Percentiles rank a stretch among this genome's conserved stretches.
Conservation (phyloP, 1,140 invertebrate genomes). For the Battus philenor region DNA sequence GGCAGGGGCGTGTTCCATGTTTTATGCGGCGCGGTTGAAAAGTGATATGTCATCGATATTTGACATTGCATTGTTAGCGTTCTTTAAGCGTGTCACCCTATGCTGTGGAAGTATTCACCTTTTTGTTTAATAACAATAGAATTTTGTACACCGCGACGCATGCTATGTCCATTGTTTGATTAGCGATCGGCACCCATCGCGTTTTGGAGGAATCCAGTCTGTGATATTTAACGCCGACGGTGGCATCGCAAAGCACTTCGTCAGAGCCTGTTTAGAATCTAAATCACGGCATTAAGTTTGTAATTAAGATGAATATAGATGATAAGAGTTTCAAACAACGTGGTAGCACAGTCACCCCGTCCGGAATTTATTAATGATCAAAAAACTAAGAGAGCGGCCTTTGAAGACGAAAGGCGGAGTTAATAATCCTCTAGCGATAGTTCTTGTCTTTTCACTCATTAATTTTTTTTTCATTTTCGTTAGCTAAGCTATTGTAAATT, state of each 20-base stretch:
- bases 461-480: too few species aligned
- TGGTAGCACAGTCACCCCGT: conserved; percentile 45
- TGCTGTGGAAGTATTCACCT: conserved; percentile 25
- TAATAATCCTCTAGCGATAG: conserved; percentile 6
- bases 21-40: conserved; percentile 25
- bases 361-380: conserved; percentile 42
- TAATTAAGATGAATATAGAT: conserved; percentile 71
- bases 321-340: conserved; percentile 60
- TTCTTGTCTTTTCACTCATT: too few species aligned
- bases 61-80: conserved; percentile 34
- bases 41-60: conserved; percentile 38
- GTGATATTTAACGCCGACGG: conserved; percentile 64
- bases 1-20: conserved; percentile 9
- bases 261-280: conserved; percentile 53
- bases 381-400: conserved; percentile 28
- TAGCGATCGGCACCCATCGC: conserved; percentile 42
- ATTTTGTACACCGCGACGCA: conserved; percentile 37
- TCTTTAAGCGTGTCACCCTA: conserved; percentile 40
- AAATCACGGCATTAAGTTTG: conserved; percentile 60
- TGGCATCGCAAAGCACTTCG: conserved; percentile 61
- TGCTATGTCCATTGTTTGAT: conserved; percentile 62
- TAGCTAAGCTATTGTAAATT: too few species aligned
- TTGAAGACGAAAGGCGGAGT: conserved; percentile 14
- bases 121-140: conserved; percentile 50
- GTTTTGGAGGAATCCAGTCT: conserved; percentile 42